These are phyloP conservation scores for Oxygymnocypris stewartii DNA, from an alignment of 2,113 vertebrate species.

Conservation along the genomic window DNA sequence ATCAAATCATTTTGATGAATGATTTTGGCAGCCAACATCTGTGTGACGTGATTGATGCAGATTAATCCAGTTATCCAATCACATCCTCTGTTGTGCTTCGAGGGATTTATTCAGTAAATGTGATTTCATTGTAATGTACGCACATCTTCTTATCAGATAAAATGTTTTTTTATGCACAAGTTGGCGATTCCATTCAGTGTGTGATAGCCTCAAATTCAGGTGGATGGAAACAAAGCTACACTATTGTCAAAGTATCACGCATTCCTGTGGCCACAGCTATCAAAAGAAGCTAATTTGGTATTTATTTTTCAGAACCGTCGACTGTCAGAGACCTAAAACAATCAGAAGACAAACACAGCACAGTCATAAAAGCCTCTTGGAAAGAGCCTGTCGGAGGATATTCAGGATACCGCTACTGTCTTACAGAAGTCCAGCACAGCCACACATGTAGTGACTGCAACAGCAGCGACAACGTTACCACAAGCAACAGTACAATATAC, in stretches of 20 bases:
- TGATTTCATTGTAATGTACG: too few relatives aligned
- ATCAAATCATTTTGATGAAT: too few relatives aligned
- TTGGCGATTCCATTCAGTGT: background rate
- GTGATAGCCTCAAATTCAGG: background rate
- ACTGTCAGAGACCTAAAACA: background rate
- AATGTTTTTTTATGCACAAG: too few relatives aligned
- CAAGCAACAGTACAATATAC: too few relatives aligned
- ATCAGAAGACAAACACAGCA: background rate
- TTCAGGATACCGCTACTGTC: background rate
- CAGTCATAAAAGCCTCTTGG: background rate
- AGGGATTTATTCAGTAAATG: too few relatives aligned
- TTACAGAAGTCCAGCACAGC: background rate
- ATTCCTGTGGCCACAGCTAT: background rate
- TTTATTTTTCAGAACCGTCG: background rate
- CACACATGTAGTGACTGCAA: accelerated
- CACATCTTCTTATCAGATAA: too few relatives aligned
- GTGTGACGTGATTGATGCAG: too few relatives aligned
- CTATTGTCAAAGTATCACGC: background rate
- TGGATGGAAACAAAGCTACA: background rate
- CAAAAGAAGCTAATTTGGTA: background rate
- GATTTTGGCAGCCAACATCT: too few relatives aligned
- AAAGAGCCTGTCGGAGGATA: background rate
- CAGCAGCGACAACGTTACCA: too few relatives aligned
- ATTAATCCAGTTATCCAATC: too few relatives aligned
- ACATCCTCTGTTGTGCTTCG: too few relatives aligned